These are phyloP conservation scores for Anhinga rufa DNA, from an alignment of 2,113 vertebrate species.

Conservation along the genomic window DNA sequence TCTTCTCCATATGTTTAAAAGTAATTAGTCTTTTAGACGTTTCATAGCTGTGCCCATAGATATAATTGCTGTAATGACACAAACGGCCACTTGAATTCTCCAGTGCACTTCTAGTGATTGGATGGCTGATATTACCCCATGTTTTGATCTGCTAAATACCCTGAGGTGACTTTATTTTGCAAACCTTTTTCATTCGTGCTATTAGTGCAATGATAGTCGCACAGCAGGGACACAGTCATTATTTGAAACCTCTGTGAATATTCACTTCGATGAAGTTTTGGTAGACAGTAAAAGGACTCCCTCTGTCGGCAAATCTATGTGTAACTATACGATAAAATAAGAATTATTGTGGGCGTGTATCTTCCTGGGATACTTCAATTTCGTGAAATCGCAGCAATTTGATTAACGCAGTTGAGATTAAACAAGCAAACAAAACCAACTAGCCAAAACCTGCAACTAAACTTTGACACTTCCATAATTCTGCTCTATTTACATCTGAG, in stretches of 20 bases:
- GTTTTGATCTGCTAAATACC: constrained; percentile 17
- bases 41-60: not conserved
- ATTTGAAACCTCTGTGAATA: not conserved
- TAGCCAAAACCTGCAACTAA: not conserved
- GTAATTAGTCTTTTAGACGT: not conserved
- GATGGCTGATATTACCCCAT: not conserved
- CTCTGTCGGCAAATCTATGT: constrained; percentile 8
- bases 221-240: not conserved
- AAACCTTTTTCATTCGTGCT: not conserved
- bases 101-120: not conserved
- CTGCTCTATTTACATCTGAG: not conserved
- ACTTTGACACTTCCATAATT: not conserved
- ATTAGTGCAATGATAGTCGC: not conserved
- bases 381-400: not conserved
- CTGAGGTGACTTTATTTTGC: not conserved
- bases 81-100: not conserved
- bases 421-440: not conserved
- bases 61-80: not conserved
- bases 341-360: not conserved
- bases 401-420: not conserved
- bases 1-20: constrained; percentile 1
- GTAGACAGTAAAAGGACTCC: constrained; percentile 32
- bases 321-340: not conserved
- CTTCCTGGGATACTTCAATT: not conserved
- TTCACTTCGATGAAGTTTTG: not conserved